Conservation (phyloP, 2,113 vertebrate species). For the Stegostoma tigrinum region DNA sequence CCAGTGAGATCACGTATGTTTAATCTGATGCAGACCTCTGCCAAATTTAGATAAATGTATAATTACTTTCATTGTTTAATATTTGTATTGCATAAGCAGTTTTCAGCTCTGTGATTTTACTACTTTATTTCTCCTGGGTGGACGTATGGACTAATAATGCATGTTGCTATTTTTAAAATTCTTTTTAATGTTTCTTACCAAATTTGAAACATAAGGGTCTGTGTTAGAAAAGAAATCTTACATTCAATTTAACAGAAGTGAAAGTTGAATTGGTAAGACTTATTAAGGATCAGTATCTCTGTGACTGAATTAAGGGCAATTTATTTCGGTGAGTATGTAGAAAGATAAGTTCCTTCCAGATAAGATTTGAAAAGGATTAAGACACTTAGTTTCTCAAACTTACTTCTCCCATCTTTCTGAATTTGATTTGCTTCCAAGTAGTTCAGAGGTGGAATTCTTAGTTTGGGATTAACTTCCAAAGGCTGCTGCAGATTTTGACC, state of each 20-base stretch:
- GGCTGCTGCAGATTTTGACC: background rate
- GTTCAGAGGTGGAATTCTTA: background rate
- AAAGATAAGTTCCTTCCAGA: background rate
- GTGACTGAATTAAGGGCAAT: background rate
- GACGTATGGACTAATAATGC: background rate
- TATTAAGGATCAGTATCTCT: background rate
- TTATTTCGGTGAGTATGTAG: background rate
- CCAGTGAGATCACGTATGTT: background rate
- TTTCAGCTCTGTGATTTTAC: background rate
- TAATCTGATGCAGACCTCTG: background rate
- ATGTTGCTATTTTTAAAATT: background rate
- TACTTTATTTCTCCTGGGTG: background rate
- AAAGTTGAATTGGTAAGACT: background rate
- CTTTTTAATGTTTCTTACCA: background rate
- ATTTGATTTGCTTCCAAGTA: constrained; percentile 14
- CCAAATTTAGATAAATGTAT: background rate
- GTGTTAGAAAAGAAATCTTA: background rate
- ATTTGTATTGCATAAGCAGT: background rate
- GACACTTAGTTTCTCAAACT: background rate
- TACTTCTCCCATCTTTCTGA: background rate
- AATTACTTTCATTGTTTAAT: background rate
- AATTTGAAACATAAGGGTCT: background rate
- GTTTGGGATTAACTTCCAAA: background rate
- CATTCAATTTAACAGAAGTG: background rate
- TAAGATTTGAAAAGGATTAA: background rate